Percentiles rank a stretch among this genome's conserved stretches.
These are phyloP conservation scores for Troides oblongomaculatus DNA, from an alignment of 2,888 invertebrate species.

Conservation along the genomic window DNA sequence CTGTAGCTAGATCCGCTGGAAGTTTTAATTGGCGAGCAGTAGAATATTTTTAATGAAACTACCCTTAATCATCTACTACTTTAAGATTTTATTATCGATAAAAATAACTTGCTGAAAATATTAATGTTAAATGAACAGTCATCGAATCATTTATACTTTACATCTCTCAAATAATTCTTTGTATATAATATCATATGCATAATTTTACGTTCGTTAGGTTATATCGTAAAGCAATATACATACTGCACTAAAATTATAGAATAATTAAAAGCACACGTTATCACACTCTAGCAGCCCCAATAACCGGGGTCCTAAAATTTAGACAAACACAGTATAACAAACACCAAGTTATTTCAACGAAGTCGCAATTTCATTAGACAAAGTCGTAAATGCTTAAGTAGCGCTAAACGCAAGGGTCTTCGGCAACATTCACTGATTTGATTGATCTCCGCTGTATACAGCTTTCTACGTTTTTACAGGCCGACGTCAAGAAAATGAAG, in stretches of 20 bases:
- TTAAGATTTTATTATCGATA: slow-evolving; percentile 41
- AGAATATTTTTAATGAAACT: slow-evolving; percentile 56
- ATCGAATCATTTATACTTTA: too few species aligned
- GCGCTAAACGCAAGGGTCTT: slow-evolving; percentile 55
- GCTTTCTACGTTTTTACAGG: slow-evolving; percentile 67
- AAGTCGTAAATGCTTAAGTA: slow-evolving; percentile 69
- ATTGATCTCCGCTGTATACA: slow-evolving; percentile 68
- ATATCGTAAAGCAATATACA: slow-evolving; percentile 33
- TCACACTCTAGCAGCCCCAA: slow-evolving; percentile 3
- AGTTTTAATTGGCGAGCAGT: slow-evolving; percentile 74
- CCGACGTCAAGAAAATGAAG: slow-evolving; percentile 66
- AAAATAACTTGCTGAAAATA: slow-evolving; percentile 4
- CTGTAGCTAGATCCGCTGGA: slow-evolving; percentile 52
- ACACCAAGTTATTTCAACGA: slow-evolving; percentile 33
- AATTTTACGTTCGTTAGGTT: background rate
- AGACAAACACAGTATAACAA: slow-evolving; percentile 21
- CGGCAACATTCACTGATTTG: slow-evolving; percentile 66
- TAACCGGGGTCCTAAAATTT: slow-evolving; percentile 15
- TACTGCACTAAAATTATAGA: background rate
- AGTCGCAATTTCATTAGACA: slow-evolving; percentile 46
- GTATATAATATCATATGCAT: too few species aligned
- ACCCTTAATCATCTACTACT: slow-evolving; percentile 50
- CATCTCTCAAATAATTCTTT: too few species aligned
- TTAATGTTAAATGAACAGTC: background rate
- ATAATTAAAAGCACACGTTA: slow-evolving; percentile 3